Conservation (phyloP, 2,797 vertebrate species). For the Parauchenoglanis ngamensis region DNA sequence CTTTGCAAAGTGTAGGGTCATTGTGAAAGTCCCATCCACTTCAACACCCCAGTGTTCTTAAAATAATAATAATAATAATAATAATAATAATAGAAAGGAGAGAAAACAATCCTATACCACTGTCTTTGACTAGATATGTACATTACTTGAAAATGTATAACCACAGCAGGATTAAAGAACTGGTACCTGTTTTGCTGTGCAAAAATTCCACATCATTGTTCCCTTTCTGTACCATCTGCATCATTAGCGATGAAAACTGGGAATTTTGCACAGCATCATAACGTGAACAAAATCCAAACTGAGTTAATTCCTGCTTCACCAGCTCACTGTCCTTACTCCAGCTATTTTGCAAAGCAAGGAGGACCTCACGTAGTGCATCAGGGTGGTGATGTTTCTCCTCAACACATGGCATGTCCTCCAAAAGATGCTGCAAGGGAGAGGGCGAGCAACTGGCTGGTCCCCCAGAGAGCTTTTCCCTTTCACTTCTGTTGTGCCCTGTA, state of each 20-base stretch:
- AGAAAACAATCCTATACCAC: background rate
- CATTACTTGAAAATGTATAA: background rate
- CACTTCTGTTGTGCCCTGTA: conserved; percentile 35
- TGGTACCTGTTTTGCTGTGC: conserved; percentile 42
- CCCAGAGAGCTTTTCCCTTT: background rate
- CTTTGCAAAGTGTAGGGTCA: conserved; percentile 67
- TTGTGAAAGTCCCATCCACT: conserved; percentile 51
- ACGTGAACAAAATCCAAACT: conserved; percentile 66
- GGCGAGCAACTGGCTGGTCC: background rate
- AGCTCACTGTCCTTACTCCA: conserved; percentile 41
- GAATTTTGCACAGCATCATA: conserved; percentile 19
- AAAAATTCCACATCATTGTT: background rate
- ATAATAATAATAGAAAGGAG: background rate
- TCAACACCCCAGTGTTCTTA: conserved; percentile 59
- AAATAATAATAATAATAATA: background rate
- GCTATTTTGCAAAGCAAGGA: conserved; percentile 57
- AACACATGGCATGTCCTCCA: conserved; percentile 47
- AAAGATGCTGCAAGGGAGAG: conserved; percentile 1
- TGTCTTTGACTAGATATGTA: background rate
- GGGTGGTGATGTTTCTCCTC: background rate
- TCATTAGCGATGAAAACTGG: conserved; percentile 49
- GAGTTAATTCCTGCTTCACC: conserved; percentile 44
- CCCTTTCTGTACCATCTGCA: background rate
- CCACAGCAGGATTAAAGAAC: no score
- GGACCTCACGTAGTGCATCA: conserved; percentile 55